A percentile compares a stretch with the other conserved stretches of the same genome.
phyloP scores from a whole-genome alignment of 2,888 invertebrate species.

The Synanthedon andrenaeformis region DNA sequence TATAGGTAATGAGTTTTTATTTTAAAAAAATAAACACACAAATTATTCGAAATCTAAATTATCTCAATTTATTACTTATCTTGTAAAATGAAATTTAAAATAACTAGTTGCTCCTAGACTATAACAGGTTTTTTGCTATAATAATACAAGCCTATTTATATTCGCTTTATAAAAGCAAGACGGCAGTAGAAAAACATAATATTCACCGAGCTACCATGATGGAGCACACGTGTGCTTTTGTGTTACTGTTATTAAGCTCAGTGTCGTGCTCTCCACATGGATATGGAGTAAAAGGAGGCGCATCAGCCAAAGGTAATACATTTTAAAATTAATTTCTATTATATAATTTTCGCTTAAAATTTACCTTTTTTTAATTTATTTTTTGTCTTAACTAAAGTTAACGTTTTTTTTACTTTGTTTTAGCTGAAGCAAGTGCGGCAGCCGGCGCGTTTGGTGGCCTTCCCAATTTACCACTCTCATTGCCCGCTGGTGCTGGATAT shows the following conservation, averaged over 20 bases:
- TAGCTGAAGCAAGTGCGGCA: slow-evolving; percentile 38
- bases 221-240: slow-evolving; percentile 49
- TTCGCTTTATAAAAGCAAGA: slow-evolving; percentile 61
- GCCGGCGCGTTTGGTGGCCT: slow-evolving; percentile 32
- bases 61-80: no score
- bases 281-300: slow-evolving; percentile 52
- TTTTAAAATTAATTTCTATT: slow-evolving; percentile 1
- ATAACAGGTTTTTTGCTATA: slow-evolving; percentile 46
- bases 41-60: no score
- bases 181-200: slow-evolving; percentile 42
- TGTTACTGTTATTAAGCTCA: slow-evolving; percentile 34
- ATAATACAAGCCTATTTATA: slow-evolving; percentile 51
- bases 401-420: slow-evolving; percentile 13
- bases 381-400: not conserved
- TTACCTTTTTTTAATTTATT: not conserved
- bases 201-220: slow-evolving; percentile 51
- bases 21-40: no score
- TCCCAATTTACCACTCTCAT: slow-evolving; percentile 25
- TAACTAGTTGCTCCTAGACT: no score
- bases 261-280: slow-evolving; percentile 45
- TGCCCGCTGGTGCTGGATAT: slow-evolving; percentile 36
- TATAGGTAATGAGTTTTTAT: no score
- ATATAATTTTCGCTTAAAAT: not conserved
- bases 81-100: no score
- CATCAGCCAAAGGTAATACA: slow-evolving; percentile 40